A percentile compares a stretch with the other conserved stretches of the same genome.
Evolutionary conservation across 2,113 vertebrate species (phyloP).

Genomic region (Lophotis ruficrista): DNA sequence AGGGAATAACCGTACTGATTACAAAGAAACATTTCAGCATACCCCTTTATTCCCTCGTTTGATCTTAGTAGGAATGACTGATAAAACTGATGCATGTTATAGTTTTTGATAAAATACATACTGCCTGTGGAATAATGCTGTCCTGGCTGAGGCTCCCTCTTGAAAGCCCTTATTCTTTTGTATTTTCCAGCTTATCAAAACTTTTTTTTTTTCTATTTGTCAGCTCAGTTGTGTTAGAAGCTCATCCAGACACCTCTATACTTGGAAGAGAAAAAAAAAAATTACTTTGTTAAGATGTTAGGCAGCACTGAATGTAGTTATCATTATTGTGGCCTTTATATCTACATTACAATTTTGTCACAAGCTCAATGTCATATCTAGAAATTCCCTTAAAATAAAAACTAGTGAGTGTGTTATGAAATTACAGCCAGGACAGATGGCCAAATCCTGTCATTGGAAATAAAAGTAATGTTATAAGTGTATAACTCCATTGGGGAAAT

Average conservation of each 20-base stretch:
- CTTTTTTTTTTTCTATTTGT: constrained; percentile 59
- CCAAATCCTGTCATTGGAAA: constrained; percentile 86
- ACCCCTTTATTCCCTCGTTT: constrained; percentile 58
- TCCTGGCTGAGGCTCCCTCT: constrained; percentile 17
- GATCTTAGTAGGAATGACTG: constrained; percentile 54
- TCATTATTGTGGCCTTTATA: constrained; percentile 85
- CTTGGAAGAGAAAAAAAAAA: constrained; percentile 59
- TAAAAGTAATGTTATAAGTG: constrained; percentile 88
- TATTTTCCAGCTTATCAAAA: constrained; percentile 71
- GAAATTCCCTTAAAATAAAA: constrained; percentile 88
- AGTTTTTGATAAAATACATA: constrained; percentile 66
- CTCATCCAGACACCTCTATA: constrained; percentile 61
- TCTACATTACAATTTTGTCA: constrained; percentile 87
- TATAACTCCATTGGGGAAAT: constrained; percentile 87
- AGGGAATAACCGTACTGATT: constrained; percentile 56
- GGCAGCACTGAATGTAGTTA: constrained; percentile 81
- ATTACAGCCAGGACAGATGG: constrained; percentile 86
- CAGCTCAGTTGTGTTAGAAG: constrained; percentile 73
- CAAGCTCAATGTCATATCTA: constrained; percentile 80
- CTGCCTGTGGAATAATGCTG: constrained; percentile 47
- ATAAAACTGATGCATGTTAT: constrained; percentile 51
- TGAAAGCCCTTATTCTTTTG: constrained; percentile 46
- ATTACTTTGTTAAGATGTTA: constrained; percentile 81
- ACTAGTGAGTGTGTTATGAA: constrained; percentile 85
- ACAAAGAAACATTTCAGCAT: constrained; percentile 66